These are phyloP conservation scores for Corythornis vintsioides DNA, from an alignment of 2,113 vertebrate species.

Conservation along the genomic window DNA sequence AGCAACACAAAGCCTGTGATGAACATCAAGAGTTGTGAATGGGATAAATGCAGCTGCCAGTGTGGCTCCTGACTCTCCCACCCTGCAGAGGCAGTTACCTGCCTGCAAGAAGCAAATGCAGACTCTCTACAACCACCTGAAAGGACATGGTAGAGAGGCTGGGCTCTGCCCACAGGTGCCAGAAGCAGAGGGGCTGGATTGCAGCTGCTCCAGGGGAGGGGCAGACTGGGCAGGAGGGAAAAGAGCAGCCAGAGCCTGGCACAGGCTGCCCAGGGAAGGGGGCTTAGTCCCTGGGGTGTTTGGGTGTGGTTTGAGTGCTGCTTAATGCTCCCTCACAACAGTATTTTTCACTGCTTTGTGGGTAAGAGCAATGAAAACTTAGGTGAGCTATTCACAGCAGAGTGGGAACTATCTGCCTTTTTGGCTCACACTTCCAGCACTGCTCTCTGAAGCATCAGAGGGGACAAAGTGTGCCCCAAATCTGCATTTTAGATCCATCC, in stretches of 20 bases:
- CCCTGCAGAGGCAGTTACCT: not conserved
- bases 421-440: not conserved
- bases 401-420: not conserved
- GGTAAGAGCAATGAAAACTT: not conserved
- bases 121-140: not conserved
- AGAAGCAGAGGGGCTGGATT: too few species aligned
- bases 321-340: accelerated
- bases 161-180: too few species aligned
- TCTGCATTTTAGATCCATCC: not conserved
- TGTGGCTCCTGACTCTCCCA: not conserved
- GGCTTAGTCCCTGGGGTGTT: too few species aligned
- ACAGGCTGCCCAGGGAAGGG: too few species aligned
- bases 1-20: not conserved
- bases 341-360: not conserved
- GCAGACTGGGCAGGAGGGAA: too few species aligned
- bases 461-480: not conserved
- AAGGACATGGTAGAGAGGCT: too few species aligned
- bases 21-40: not conserved
- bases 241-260: too few species aligned
- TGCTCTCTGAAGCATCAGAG: not conserved
- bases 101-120: not conserved
- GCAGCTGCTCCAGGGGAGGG: too few species aligned
- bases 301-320: not conserved
- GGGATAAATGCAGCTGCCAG: not conserved
- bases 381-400: accelerated